A percentile compares a stretch with the other conserved stretches of the same genome.
These are phyloP conservation scores for Euphonia xanthogaster DNA, from an alignment of 2,797 vertebrate genomes.

Conservation along the genomic window DNA sequence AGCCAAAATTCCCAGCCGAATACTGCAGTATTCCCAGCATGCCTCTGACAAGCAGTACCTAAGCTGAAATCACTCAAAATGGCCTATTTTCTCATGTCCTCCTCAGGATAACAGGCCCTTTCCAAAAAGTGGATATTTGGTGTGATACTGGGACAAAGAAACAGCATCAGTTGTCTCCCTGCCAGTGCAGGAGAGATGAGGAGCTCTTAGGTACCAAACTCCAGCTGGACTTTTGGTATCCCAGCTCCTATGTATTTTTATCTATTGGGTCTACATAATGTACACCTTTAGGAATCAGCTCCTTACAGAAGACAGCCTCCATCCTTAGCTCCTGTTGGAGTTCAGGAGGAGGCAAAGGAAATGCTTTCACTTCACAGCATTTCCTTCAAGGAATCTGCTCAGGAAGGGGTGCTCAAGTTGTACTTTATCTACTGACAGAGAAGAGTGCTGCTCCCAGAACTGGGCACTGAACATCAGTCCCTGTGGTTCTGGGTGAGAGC, in stretches of 20 bases:
- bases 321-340: neutral
- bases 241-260: neutral
- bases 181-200: neutral
- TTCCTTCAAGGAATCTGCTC: neutral
- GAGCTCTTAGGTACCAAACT: neutral
- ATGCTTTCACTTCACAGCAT: neutral
- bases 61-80: neutral
- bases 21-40: neutral
- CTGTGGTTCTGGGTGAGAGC: neutral
- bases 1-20: neutral
- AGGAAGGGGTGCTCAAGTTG: too few species aligned
- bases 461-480: neutral
- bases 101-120: neutral
- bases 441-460: neutral
- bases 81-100: accelerated
- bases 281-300: neutral
- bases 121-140: neutral
- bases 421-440: neutral
- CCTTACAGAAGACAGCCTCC: neutral
- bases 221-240: neutral
- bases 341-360: neutral
- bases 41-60: neutral
- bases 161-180: neutral
- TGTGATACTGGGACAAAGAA: neutral
- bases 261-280: neutral